Evolutionary conservation across 2,113 vertebrate genomes (phyloP), one percentile per base, ranked within the genome.

Genomic region (Grammomys dolichurus): DNA sequence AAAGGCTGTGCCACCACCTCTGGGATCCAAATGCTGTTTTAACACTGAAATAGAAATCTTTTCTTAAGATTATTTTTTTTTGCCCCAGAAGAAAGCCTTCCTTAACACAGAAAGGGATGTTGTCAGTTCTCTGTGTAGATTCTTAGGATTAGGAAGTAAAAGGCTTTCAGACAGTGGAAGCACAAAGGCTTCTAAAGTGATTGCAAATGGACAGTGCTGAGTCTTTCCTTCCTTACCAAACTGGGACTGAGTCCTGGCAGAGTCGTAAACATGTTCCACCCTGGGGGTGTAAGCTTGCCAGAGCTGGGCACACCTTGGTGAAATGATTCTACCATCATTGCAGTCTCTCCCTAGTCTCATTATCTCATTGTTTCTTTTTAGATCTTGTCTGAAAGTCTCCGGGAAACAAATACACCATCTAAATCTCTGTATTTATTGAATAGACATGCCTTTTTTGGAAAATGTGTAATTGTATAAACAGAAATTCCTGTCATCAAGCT

Each of bases 21-120:
- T 1, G 4, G 12, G 65, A 69, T 69, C 80, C 73, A 89, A 96
- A 82, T 86, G 36, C 31, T 92, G 26, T 48, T 26, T 72, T 93
- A 88, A 94, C 75, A 96, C 16, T 56, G 70, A 75, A 94, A 75
- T 16, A 87, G 48, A 95, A 93, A 69, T 60, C 63, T 77, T 92
- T 65, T 82, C 90, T 92, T 82, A 92, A 70, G 60, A 72, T 90
- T 70, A 60, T 36, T 88, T 80, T 36, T 88, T 80, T 40, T 92
- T 85, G 69, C 2, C 54, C 22, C 8, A 85, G 31, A 92, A 40
- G 12, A 93, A 70, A 81, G 46, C 13, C 43, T 87, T 77, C 36
- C 46, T 96, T 48, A 58, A 8, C n/a, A 87, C 0, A 87, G 48
- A 87, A 86, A n/a, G 81, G 7, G 43, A 60, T 56, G 36, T 7